Conservation (phyloP, 2,888 invertebrate genomes). For the Panopea generosa region DNA sequence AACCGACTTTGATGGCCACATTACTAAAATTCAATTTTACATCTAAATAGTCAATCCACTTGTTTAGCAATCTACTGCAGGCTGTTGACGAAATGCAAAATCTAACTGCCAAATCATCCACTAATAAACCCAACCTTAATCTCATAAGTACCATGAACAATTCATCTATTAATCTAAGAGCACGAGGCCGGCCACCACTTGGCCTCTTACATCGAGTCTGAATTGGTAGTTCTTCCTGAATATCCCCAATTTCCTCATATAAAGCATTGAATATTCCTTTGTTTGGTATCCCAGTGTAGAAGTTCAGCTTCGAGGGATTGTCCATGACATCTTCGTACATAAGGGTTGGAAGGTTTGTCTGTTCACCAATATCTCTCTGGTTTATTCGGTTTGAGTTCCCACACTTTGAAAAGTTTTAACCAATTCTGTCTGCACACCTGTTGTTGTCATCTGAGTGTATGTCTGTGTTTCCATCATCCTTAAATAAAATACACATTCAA, state of each 20-base stretch:
- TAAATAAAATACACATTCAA: no score
- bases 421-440: not conserved
- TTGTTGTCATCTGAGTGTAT: not conserved
- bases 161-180: conserved; percentile 43
- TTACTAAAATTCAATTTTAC: conserved; percentile 26
- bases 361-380: not conserved
- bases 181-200: conserved; percentile 19
- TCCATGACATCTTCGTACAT: not conserved
- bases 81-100: conserved; percentile 33
- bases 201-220: not conserved
- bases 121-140: conserved; percentile 25
- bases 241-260: not conserved
- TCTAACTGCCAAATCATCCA: conserved; percentile 39
- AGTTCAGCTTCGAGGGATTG: not conserved
- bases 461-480: conserved; percentile 1
- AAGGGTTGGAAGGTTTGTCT: not conserved
- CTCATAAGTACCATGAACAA: conserved; percentile 46
- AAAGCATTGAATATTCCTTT: not conserved
- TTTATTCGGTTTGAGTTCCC: not conserved
- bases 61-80: conserved; percentile 39
- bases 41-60: conserved; percentile 45
- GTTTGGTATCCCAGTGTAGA: conserved; percentile 1
- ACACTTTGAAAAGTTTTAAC: not conserved
- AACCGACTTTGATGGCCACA: conserved; percentile 20
- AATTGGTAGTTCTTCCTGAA: not conserved